Evolutionary conservation across 2,797 vertebrate species (phyloP).

Genomic region (Poecilia gillii): DNA sequence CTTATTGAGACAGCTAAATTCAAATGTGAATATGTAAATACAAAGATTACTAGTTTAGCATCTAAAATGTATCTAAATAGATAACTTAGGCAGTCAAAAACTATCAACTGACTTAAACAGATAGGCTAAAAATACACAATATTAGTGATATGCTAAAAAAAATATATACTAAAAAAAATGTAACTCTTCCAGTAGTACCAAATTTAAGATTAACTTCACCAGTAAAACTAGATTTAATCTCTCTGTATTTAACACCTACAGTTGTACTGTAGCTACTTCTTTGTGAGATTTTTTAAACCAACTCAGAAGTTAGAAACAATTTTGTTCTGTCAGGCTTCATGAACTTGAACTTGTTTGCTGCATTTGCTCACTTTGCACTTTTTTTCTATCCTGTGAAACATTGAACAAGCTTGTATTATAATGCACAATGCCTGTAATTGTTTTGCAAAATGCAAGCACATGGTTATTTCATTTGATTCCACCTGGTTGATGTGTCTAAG

Average conservation of each 20-base stretch:
- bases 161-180: slow-evolving; percentile 3
- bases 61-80: background rate
- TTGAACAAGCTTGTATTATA: slow-evolving; percentile 61
- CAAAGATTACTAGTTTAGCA: slow-evolving; percentile 22
- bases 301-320: slow-evolving; percentile 5
- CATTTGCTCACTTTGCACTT: slow-evolving; percentile 63
- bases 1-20: slow-evolving; percentile 13
- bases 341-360: slow-evolving; percentile 43
- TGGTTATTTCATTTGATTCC: slow-evolving; percentile 46
- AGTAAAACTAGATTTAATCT: slow-evolving; percentile 8
- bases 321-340: slow-evolving; percentile 18
- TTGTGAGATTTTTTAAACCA: slow-evolving; percentile 26
- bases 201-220: slow-evolving; percentile 13
- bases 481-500: slow-evolving; percentile 27
- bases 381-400: slow-evolving; percentile 54
- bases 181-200: background rate
- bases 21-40: slow-evolving; percentile 38
- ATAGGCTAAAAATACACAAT: background rate
- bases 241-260: slow-evolving; percentile 6
- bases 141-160: slow-evolving; percentile 4
- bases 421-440: slow-evolving; percentile 60
- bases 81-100: background rate
- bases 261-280: background rate
- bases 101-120: slow-evolving; percentile 23
- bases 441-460: slow-evolving; percentile 76